These are phyloP conservation scores for Pogonomyrmex barbatus DNA, from an alignment of 1,140 invertebrate species.

Conservation along the genomic window DNA sequence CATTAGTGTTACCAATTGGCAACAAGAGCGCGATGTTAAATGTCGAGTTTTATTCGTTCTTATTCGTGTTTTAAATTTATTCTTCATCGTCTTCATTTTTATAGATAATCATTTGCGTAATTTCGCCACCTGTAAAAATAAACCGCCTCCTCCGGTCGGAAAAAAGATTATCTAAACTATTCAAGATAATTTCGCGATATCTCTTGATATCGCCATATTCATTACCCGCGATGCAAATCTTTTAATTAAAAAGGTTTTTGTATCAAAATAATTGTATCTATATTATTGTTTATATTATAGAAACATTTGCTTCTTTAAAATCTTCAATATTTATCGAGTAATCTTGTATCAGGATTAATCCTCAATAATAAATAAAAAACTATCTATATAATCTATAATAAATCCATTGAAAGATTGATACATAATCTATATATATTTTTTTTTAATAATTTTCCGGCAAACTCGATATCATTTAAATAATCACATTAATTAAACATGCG, in stretches of 20 bases:
- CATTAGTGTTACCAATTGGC: conserved; percentile 42
- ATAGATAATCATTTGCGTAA: not conserved
- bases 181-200: not conserved
- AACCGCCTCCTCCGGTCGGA: not conserved
- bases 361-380: not conserved
- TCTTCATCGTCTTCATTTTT: not conserved
- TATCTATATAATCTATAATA: not conserved
- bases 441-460: not conserved
- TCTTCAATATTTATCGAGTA: not conserved
- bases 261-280: not conserved
- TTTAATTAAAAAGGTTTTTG: conserved; percentile 6
- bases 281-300: conserved; percentile 14
- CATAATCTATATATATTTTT: not conserved
- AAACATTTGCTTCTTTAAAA: not conserved
- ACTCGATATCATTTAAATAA: not conserved
- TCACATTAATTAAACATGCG: not conserved
- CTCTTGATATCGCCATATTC: not conserved
- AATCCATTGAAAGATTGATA: not conserved
- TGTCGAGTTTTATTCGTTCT: not conserved
- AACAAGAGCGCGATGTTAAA: conserved; percentile 23
- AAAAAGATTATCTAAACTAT: not conserved
- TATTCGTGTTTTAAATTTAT: not conserved
- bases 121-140: not conserved
- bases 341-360: not conserved
- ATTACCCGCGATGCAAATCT: not conserved